A percentile compares a stretch with the other conserved stretches of the same genome.
Evolutionary conservation across 2,113 vertebrate genomes (phyloP).

Genomic region (Tetraodon nigroviridis): DNA sequence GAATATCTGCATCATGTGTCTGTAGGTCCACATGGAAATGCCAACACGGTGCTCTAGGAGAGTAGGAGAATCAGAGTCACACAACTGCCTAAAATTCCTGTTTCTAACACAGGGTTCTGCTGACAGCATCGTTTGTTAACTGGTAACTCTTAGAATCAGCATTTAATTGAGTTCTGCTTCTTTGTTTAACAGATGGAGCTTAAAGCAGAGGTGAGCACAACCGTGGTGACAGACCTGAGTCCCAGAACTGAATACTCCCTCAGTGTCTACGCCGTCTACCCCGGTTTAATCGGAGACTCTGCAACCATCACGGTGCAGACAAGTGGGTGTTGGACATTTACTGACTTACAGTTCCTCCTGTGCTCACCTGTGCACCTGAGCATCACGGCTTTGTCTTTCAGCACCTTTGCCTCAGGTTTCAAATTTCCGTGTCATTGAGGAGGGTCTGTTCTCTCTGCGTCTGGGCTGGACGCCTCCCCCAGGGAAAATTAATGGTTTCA

Average conservation of each 20-base stretch:
- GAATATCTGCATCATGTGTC: too few relatives aligned
- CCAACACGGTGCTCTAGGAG: neutral
- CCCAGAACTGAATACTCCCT: too few relatives aligned
- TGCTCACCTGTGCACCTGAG: neutral
- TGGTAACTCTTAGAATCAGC: neutral
- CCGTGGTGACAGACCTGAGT: conserved; percentile 72
- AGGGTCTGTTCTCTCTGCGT: conserved; percentile 80
- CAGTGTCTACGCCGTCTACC: conserved; percentile 79
- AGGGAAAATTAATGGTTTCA: conserved; percentile 78
- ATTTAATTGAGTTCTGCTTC: conserved; percentile 4
- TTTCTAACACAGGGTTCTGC: too few relatives aligned
- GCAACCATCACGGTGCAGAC: conserved; percentile 71
- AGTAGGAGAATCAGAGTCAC: neutral
- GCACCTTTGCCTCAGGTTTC: conserved; percentile 78
- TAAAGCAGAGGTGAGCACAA: conserved; percentile 72
- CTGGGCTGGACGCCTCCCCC: conserved; percentile 80
- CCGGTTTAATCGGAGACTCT: conserved; percentile 68
- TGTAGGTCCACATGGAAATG: neutral
- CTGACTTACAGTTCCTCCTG: neutral
- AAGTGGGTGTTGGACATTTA: conserved; percentile 67
- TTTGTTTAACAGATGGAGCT: conserved; percentile 71
- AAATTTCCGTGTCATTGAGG: conserved; percentile 86
- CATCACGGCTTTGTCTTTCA: conserved; percentile 38
- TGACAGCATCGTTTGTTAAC: too few relatives aligned
- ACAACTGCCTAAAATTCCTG: too few relatives aligned